Evolutionary conservation across 2,113 vertebrate species (phyloP).

Genomic region (Prionailurus bengalensis): DNA sequence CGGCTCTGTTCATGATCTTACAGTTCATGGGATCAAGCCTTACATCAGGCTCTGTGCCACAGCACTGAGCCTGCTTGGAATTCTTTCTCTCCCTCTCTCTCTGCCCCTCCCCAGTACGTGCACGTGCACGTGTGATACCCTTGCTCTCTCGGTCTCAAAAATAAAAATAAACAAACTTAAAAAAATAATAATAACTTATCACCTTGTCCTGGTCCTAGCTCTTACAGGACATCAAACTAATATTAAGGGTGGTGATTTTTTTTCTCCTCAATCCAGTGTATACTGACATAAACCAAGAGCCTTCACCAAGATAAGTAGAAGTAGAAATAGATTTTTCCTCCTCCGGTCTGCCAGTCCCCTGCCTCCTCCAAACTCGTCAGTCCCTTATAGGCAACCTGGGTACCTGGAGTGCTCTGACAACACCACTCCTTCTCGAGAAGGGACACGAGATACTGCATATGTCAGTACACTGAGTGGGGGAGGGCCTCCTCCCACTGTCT

Average conservation of each 20-base stretch:
- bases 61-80: too few relatives aligned
- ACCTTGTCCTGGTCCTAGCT: not conserved
- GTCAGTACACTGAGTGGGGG: fast-evolving
- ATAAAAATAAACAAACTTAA: too few relatives aligned
- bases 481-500: not conserved
- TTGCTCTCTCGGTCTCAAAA: too few relatives aligned
- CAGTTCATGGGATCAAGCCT: too few relatives aligned
- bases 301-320: not conserved
- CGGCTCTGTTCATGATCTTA: too few relatives aligned
- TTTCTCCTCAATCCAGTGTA: not conserved
- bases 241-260: not conserved
- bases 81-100: too few relatives aligned
- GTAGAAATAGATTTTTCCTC: not conserved
- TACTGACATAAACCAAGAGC: not conserved
- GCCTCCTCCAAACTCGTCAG: not conserved
- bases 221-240: not conserved
- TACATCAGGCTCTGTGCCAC: too few relatives aligned
- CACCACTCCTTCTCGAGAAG: not conserved
- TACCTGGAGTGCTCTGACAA: not conserved
- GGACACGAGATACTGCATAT: fast-evolving
- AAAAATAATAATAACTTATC: not conserved
- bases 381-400: not conserved
- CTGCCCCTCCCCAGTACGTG: too few relatives aligned
- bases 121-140: too few relatives aligned
- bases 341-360: not conserved